A percentile compares a stretch with the other conserved stretches of the same genome.
Evolutionary conservation across 2,797 vertebrate genomes (phyloP).

Genomic region (Pangasius djambal): DNA sequence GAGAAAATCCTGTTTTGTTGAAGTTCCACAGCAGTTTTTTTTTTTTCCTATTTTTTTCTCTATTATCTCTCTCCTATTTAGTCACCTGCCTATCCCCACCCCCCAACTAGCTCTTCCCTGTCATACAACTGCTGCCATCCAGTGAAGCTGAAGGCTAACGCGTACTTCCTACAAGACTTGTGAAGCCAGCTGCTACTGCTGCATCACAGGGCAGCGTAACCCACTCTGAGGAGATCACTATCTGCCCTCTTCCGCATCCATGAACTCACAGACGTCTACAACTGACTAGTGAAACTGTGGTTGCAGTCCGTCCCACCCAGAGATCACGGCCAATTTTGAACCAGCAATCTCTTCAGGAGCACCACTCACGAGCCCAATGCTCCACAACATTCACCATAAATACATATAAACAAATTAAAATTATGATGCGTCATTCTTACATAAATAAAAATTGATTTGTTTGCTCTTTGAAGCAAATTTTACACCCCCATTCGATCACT

Average conservation of each 20-base stretch:
- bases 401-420: background rate
- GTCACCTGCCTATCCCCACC: background rate
- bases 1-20: background rate
- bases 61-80: background rate
- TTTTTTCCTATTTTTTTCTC: background rate
- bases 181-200: background rate
- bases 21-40: background rate
- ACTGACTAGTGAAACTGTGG: too few species aligned
- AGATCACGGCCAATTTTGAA: too few species aligned
- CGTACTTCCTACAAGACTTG: background rate
- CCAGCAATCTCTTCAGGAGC: too few species aligned
- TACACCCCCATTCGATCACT: background rate
- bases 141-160: background rate
- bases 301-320: too few species aligned
- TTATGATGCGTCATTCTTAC: background rate
- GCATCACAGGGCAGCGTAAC: background rate
- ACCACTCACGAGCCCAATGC: too few species aligned
- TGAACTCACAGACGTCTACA: background rate
- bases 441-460: background rate
- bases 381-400: background rate
- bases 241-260: background rate
- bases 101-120: background rate
- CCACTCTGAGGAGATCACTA: background rate
- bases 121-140: background rate
- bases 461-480: background rate